Evolutionary conservation across 2,797 vertebrate species (phyloP), one percentile per base, ranked within the genome.

Genomic region (Leucoraja ocellata): DNA sequence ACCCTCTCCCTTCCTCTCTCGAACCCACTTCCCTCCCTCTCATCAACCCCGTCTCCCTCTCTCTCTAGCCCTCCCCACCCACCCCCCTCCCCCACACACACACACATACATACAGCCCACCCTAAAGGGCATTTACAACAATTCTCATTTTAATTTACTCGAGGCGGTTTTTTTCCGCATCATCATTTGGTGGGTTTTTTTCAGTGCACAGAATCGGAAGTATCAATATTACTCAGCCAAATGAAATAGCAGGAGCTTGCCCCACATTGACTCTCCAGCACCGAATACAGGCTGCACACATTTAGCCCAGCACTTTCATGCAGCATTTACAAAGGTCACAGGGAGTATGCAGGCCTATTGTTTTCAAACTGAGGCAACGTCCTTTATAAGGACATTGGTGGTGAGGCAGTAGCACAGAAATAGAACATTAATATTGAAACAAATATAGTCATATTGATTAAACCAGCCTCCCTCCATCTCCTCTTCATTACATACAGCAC

Each of bases 351-450:
- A 36, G 63, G 6, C 84, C 63, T 68, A 23, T 88, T 88, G 32
- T 36, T 88, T 88, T 32, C 36, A 10, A 68, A 88, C 84, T 68
- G 84, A 68, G 63, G 63, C 84, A 88, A 68, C 18, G n/a, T 68
- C 84, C 84, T 88, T 68, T 68, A 65, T 88, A 88, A 88, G 84
- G 84, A 88, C n/a, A 18, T 63, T 88, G 16, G 84, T 88, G 84
- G 36, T 88, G 61, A 36, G 28, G 32, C 84, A 88, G 61, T 3
- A 6, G 61, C 61, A 65, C 63, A 39, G 39, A 46, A 91, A 74
- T 73, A 73, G 90, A 91, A 76, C 71, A 74, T 92, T 76, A 92
- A 92, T 92, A 92, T 73, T 92, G 90, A 73, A 92, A 92, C 79
- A 80, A 36, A 46, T 39, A 54, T 25, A 54, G 90, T 76, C 71